Percentiles rank a stretch among this genome's conserved stretches.
These are phyloP conservation scores for Sus scrofa DNA, from an alignment of 2,113 vertebrate species.

Conservation along the genomic window DNA sequence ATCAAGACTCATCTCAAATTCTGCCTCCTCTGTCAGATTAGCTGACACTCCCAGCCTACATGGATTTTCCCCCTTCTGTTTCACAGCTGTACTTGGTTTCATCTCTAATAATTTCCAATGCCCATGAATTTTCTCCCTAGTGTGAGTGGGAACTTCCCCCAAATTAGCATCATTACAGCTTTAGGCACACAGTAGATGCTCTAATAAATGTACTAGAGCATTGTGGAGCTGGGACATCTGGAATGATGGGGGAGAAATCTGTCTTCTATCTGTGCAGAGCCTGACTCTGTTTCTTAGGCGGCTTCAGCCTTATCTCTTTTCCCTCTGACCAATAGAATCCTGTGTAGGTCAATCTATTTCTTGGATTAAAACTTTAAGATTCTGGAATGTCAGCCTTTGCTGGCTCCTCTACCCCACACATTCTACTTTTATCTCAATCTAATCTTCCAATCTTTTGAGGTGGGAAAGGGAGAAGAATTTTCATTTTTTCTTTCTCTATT, in stretches of 20 bases:
- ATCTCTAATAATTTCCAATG: constrained; percentile 40
- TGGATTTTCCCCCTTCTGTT: neutral
- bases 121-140: neutral
- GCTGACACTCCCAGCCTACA: neutral
- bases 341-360: neutral
- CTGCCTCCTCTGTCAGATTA: neutral
- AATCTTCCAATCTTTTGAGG: neutral
- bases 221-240: neutral
- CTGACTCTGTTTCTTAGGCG: neutral
- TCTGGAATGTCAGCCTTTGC: neutral
- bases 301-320: neutral
- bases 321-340: neutral
- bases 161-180: neutral
- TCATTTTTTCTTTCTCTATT: neutral
- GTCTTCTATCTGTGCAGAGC: neutral
- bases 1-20: constrained; percentile 7
- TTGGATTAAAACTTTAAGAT: neutral
- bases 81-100: neutral
- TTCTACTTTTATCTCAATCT: neutral
- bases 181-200: neutral
- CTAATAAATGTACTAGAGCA: neutral
- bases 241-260: neutral
- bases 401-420: neutral
- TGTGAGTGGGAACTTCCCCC: neutral
- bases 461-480: neutral